Evolutionary conservation across 1,140 invertebrate species (phyloP).

Genomic region (Adelges cooleyi): DNA sequence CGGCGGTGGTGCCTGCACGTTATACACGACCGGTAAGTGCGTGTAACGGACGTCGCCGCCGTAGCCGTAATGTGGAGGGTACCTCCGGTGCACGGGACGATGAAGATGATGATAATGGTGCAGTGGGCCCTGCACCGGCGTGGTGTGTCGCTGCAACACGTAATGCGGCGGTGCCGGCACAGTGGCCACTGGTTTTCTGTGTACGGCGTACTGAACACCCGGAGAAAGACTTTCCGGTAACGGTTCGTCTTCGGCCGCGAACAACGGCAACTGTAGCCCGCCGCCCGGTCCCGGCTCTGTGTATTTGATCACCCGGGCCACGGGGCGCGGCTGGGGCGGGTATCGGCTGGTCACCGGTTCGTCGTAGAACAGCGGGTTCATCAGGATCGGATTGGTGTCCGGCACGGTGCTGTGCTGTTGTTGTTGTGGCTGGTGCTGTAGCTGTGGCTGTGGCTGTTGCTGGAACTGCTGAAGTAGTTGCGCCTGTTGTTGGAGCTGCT

Average conservation of each 20-base stretch:
- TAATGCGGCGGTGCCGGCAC: background rate
- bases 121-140: background rate
- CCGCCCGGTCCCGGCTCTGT: constrained; percentile 18
- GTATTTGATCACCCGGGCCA: background rate
- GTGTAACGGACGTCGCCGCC: constrained; percentile 41
- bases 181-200: background rate
- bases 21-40: constrained; percentile 31
- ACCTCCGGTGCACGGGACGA: background rate
- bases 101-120: too few relatives aligned
- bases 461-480: background rate
- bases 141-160: background rate
- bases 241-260: background rate
- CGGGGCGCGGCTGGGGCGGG: background rate
- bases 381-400: background rate
- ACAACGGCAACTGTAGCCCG: constrained; percentile 35
- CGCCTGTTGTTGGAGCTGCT: background rate
- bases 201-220: background rate
- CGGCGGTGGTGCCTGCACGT: background rate
- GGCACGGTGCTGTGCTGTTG: background rate
- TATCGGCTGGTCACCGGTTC: background rate
- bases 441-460: background rate
- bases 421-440: background rate
- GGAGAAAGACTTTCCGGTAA: background rate
- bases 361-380: background rate
- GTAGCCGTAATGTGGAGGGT: constrained; percentile 28